phyloP scores from a whole-genome alignment of 2,113 vertebrate species.

The Varanus komodoensis region DNA sequence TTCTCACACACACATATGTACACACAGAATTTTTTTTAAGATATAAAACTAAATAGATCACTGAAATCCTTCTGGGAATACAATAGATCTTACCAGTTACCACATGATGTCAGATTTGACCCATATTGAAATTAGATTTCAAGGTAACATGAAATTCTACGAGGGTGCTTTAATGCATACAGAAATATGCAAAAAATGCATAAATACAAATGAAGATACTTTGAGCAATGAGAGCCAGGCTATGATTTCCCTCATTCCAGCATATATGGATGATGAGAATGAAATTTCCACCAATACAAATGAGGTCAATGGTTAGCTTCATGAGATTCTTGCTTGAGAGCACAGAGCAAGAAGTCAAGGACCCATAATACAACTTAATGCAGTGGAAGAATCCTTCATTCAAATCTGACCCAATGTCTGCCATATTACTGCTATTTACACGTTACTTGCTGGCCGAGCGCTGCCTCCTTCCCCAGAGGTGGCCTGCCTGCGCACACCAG shows the following conservation, averaged over 20 bases:
- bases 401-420: background rate
- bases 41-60: background rate
- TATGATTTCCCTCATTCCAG: background rate
- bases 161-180: constrained; percentile 9
- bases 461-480: too few species aligned
- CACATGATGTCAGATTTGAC: constrained; percentile 75
- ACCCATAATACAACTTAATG: background rate
- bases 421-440: background rate
- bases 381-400: background rate
- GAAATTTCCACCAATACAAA: background rate
- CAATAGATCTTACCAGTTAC: constrained; percentile 65
- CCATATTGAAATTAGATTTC: constrained; percentile 59
- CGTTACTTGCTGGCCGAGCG: background rate
- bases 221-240: too few species aligned
- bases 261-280: background rate
- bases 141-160: constrained; percentile 49
- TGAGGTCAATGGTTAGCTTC: background rate
- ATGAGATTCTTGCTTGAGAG: background rate
- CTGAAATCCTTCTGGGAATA: constrained; percentile 55
- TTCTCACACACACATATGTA: background rate
- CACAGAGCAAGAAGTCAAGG: background rate
- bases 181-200: constrained; percentile 22
- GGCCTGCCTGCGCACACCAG: too few species aligned
- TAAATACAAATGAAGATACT: background rate
- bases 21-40: background rate